A percentile compares a stretch with the other conserved stretches of the same genome.
Conservation (phyloP, 2,113 vertebrate species). For the Xenotilapia flavipinnis region DNA sequence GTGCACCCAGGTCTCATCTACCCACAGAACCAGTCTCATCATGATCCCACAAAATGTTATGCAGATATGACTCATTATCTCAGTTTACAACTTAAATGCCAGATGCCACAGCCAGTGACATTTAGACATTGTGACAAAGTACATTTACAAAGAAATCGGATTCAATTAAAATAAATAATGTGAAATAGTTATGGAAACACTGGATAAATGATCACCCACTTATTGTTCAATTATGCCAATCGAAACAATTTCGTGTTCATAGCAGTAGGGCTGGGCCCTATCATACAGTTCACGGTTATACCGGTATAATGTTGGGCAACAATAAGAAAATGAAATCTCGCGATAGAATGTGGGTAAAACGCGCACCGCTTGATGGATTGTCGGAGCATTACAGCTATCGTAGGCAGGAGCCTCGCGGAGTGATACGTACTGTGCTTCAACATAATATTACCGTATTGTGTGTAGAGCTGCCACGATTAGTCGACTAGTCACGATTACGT, state of each 20-base stretch:
- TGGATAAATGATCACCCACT: not conserved
- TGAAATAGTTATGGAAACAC: not conserved
- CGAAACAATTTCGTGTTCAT: not conserved
- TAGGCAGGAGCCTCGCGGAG: accelerated
- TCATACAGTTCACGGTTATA: not conserved
- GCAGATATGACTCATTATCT: not conserved
- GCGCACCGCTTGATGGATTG: not conserved
- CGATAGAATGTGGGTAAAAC: not conserved
- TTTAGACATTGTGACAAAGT: not conserved
- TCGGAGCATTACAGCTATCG: accelerated
- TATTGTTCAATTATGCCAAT: not conserved
- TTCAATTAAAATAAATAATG: not conserved
- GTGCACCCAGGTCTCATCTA: constrained; percentile 14
- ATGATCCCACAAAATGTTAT: not conserved
- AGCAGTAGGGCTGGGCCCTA: not conserved
- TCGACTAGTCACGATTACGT: too few species aligned
- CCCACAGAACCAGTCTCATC: constrained; percentile 4
- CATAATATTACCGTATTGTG: accelerated
- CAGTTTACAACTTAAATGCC: not conserved
- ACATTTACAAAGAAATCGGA: not conserved
- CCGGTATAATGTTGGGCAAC: not conserved
- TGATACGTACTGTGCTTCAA: not conserved
- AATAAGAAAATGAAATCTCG: not conserved
- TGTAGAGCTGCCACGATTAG: not conserved
- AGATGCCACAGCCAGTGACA: not conserved